Evolutionary conservation across 2,797 vertebrate species (phyloP).

Genomic region (Acanthiza pusilla): DNA sequence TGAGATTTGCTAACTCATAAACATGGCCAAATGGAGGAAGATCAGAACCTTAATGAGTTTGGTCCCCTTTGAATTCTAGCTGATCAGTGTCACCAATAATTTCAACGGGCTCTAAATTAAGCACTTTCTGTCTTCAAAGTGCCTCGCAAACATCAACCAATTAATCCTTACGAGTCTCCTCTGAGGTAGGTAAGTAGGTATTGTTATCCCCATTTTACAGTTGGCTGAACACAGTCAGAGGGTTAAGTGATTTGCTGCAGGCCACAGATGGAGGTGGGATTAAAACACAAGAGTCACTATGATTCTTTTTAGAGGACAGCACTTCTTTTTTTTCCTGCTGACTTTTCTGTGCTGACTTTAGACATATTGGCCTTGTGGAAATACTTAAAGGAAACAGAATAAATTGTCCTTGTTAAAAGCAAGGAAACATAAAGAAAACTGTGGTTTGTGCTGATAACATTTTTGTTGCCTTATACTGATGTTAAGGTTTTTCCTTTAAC

Average conservation of each 20-base stretch:
- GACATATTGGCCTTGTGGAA: not conserved
- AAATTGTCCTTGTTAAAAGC: not conserved
- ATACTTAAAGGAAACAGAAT: not conserved
- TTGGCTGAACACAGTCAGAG: slow-evolving; percentile 55
- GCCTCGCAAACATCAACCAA: slow-evolving; percentile 46
- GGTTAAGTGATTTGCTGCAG: slow-evolving; percentile 61
- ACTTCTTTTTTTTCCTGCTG: not conserved
- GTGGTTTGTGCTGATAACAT: not conserved
- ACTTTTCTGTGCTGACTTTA: slow-evolving; percentile 31
- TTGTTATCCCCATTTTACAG: slow-evolving; percentile 66
- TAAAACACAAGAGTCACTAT: slow-evolving; percentile 42
- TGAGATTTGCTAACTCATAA: slow-evolving; percentile 39
- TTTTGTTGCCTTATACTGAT: not conserved
- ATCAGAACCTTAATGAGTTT: slow-evolving; percentile 21
- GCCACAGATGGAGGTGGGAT: slow-evolving; percentile 45
- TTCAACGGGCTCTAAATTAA: slow-evolving; percentile 64
- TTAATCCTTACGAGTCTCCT: slow-evolving; percentile 43
- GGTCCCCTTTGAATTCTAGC: slow-evolving; percentile 53
- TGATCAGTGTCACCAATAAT: slow-evolving; percentile 64
- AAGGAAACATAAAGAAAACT: not conserved
- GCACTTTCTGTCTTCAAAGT: slow-evolving; percentile 56
- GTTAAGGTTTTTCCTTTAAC: not conserved
- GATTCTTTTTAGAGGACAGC: slow-evolving; percentile 11
- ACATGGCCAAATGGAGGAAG: slow-evolving; percentile 33
- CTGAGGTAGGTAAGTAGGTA: slow-evolving; percentile 58